Conservation (phyloP, 2,888 invertebrate genomes). For the Lasius fuliginosus region DNA sequence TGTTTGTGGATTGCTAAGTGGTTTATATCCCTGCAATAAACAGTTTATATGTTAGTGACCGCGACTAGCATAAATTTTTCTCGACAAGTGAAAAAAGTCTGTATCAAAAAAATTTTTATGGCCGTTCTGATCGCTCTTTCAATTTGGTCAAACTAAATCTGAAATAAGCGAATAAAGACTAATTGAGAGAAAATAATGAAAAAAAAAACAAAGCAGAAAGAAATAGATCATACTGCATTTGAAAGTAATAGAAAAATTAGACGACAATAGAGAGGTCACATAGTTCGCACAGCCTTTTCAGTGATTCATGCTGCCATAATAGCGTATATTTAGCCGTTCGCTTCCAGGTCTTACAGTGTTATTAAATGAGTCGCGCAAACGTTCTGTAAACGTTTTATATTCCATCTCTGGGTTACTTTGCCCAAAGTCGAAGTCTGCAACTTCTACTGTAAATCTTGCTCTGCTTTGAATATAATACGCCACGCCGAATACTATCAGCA, state of each 20-base stretch:
- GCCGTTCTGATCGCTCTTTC: neutral
- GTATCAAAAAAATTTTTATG: neutral
- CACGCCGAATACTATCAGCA: conserved; percentile 94
- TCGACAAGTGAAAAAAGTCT: neutral
- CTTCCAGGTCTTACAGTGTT: conserved; percentile 87
- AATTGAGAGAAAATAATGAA: neutral
- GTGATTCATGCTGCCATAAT: conserved; percentile 85
- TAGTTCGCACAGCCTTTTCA: conserved; percentile 69
- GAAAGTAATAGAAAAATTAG: conserved; percentile 31
- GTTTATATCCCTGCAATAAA: conserved; percentile 82
- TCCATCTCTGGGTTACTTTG: conserved; percentile 93
- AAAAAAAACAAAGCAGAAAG: neutral
- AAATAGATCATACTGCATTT: conserved; percentile 38
- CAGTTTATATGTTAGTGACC: conserved; percentile 11
- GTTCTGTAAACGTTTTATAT: conserved; percentile 95
- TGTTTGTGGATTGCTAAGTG: conserved; percentile 78
- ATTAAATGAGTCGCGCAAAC: conserved; percentile 92
- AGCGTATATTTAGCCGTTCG: conserved; percentile 80
- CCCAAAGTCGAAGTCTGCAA: conserved; percentile 96
- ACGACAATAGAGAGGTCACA: conserved; percentile 35
- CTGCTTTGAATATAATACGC: conserved; percentile 95
- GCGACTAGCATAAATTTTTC: neutral
- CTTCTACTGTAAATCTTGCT: conserved; percentile 93
- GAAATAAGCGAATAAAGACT: neutral
- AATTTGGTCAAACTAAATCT: neutral